phyloP scores from a whole-genome alignment of 2,888 invertebrate genomes.

The Helobdella robusta region DNA sequence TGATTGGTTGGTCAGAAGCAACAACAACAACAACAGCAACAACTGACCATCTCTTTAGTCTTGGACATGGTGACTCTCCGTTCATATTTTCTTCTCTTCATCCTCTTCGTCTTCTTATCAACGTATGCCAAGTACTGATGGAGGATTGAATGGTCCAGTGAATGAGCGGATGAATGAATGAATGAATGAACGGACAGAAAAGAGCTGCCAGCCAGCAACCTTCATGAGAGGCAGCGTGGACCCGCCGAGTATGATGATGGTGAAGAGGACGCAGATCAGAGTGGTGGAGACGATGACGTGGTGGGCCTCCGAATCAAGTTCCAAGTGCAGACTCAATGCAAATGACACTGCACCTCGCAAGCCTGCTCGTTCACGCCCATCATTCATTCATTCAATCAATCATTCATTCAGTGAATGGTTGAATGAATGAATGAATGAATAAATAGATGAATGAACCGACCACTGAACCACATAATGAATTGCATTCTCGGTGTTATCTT shows the following conservation, averaged over 20 bases:
- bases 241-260: conserved; percentile 87
- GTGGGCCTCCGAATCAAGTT: conserved; percentile 67
- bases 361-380: conserved; percentile 50
- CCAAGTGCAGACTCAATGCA: conserved; percentile 83
- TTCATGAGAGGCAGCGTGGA: conserved; percentile 94
- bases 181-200: not conserved
- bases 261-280: conserved; percentile 90
- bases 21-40: not conserved
- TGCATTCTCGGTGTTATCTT: conserved; percentile 96
- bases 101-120: not conserved
- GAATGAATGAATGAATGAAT: too few relatives aligned
- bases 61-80: conserved; percentile 80
- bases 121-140: not conserved
- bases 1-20: not conserved
- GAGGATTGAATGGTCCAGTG: not conserved
- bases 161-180: too few relatives aligned
- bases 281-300: conserved; percentile 95
- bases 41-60: conserved; percentile 86
- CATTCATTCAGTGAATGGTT: too few relatives aligned
- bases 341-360: conserved; percentile 94
- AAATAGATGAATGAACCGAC: conserved; percentile 50
- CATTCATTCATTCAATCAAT: not conserved
- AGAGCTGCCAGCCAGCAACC: too few relatives aligned
- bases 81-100: conserved; percentile 52
- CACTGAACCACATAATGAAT: conserved; percentile 99